Percentiles rank a stretch among this genome's conserved stretches.
These are phyloP conservation scores for Rhinichthys osculus DNA, from an alignment of 2,797 vertebrate genomes.

Conservation along the genomic window DNA sequence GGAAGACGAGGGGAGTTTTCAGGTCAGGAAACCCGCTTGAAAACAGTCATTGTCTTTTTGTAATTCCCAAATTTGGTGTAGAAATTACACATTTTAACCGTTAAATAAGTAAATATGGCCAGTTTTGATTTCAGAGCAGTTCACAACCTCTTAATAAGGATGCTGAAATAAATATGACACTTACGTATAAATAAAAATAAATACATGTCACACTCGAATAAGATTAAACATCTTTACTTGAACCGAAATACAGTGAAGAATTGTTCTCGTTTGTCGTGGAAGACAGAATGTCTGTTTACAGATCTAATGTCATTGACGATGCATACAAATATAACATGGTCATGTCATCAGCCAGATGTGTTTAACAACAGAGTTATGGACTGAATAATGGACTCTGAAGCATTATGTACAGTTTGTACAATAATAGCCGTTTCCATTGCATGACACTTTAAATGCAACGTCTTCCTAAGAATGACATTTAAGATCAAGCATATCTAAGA, in stretches of 20 bases:
- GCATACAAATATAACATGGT: constrained; percentile 22
- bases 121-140: background rate
- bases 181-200: background rate
- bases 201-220: background rate
- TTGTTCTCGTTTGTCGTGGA: constrained; percentile 26
- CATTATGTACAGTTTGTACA: constrained; percentile 39
- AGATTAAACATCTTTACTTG: constrained; percentile 45
- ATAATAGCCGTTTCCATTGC: constrained; percentile 45
- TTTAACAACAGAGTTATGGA: constrained; percentile 51
- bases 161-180: background rate
- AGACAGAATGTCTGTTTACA: constrained; percentile 22
- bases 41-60: constrained; percentile 4
- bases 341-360: constrained; percentile 54
- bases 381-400: constrained; percentile 51
- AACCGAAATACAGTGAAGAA: constrained; percentile 37
- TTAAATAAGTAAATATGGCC: background rate
- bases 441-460: constrained; percentile 25
- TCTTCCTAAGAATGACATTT: constrained; percentile 33
- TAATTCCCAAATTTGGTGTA: background rate
- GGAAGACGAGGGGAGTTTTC: constrained; percentile 10
- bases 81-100: background rate
- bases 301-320: constrained; percentile 13
- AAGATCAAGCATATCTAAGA: constrained; percentile 40
- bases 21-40: constrained; percentile 1
- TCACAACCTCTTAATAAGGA: background rate